Evolutionary conservation across 2,888 invertebrate genomes (phyloP).

Genomic region (Amphipoea oculea): DNA sequence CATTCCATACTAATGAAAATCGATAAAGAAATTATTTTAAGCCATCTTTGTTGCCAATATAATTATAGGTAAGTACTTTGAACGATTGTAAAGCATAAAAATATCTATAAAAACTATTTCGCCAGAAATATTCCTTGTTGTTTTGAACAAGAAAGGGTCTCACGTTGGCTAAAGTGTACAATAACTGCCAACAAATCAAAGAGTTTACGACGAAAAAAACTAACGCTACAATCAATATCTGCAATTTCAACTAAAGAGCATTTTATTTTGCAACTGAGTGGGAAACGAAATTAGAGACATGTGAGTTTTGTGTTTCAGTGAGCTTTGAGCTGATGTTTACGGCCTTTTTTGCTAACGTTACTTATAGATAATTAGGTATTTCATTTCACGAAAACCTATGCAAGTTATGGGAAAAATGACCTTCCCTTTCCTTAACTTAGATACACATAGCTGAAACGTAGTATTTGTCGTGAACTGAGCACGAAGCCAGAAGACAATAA

Average conservation of each 20-base stretch:
- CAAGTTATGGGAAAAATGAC: neutral
- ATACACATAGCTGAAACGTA: neutral
- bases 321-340: slow-evolving; percentile 17
- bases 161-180: slow-evolving; percentile 42
- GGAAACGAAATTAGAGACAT: slow-evolving; percentile 62
- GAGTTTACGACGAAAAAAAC: slow-evolving; percentile 43
- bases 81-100: neutral
- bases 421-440: neutral
- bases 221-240: slow-evolving; percentile 35
- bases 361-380: neutral
- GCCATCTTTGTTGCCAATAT: neutral
- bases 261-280: slow-evolving; percentile 54
- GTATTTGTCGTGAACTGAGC: neutral
- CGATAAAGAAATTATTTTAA: neutral
- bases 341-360: neutral
- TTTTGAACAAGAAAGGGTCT: slow-evolving; percentile 31
- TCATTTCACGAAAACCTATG: neutral
- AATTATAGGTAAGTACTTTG: neutral
- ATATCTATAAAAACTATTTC: neutral
- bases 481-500: neutral
- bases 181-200: slow-evolving; percentile 54
- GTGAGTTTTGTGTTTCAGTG: slow-evolving; percentile 49
- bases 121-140: slow-evolving; percentile 6
- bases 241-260: slow-evolving; percentile 45
- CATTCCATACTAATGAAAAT: neutral